Evolutionary conservation across 2,888 invertebrate species (phyloP), one percentile per base, ranked within the genome.

Genomic region (Lydus trimaculatus): DNA sequence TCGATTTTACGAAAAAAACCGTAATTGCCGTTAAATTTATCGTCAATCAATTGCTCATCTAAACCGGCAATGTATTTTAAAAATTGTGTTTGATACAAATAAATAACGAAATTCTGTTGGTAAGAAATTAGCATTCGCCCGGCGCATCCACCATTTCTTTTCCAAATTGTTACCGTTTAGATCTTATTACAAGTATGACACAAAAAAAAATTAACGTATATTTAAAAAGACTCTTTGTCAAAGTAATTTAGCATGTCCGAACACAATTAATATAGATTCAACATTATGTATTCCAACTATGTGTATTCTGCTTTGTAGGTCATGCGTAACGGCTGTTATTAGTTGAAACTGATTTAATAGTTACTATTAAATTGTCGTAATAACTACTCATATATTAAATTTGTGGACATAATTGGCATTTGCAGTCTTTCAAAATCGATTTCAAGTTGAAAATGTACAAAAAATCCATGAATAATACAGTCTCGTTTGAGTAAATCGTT

Each of bases 81-180:
- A n/a, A n/a, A n/a, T n/a, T n/a, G n/a, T n/a, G n/a, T n/a, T n/a
- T n/a, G n/a, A n/a, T n/a, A n/a, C n/a, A n/a, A n/a, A n/a, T n/a
- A n/a, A n/a, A n/a, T n/a, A n/a, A n/a, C n/a, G n/a, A n/a, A n/a
- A 28, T 28, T 28, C 4, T 33, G 33, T 33, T 7, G 4, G 11
- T 7, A 33, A 33, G 8, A 33, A 5, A 33, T 33, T n/a, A 43
- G 9, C 33, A 8, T n/a, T 43, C 5, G 2, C 17, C 43, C 43
- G 43, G 43, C 43, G 43, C 43, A 43, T 43, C 43, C 43, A 5
- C 43, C 43, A 43, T n/a, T 43, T n/a, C n/a, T n/a, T 43, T 43
- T 33, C 1, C 33, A 33, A 33, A 33, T 33, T 33, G 11, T 11
- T 1, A 7, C n/a, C 7, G 33, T 33, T 33, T 33, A 33, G 9